These are phyloP conservation scores for Hassar affinis DNA, from an alignment of 2,113 vertebrate genomes.

Conservation along the genomic window DNA sequence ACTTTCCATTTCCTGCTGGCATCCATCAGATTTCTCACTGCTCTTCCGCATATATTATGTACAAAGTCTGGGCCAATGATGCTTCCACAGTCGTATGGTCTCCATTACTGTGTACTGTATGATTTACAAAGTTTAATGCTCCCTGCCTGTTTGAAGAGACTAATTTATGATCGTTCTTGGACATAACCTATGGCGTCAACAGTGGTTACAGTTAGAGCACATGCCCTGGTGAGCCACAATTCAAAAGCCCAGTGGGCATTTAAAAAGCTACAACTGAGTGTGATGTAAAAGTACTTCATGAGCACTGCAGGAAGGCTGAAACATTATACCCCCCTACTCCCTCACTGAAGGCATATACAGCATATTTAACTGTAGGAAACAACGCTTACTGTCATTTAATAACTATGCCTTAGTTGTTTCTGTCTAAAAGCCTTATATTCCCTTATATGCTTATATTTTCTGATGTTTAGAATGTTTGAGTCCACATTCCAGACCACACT, in stretches of 20 bases:
- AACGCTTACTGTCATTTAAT: neutral
- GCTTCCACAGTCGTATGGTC: neutral
- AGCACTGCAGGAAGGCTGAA: conserved; percentile 1
- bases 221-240: conserved; percentile 45
- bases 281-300: conserved; percentile 4
- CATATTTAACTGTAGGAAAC: neutral
- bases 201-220: conserved; percentile 34
- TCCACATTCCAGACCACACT: neutral
- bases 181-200: conserved; percentile 33
- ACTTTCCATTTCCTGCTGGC: conserved; percentile 44
- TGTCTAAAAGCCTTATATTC: conserved; percentile 10
- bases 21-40: conserved; percentile 36
- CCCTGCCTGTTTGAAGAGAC: neutral
- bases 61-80: neutral
- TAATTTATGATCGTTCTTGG: conserved; percentile 37
- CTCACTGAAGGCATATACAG: neutral
- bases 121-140: conserved; percentile 30
- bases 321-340: neutral
- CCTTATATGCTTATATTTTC: neutral
- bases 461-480: neutral
- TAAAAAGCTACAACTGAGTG: conserved; percentile 2
- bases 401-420: neutral
- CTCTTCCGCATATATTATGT: conserved; percentile 35
- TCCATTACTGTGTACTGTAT: conserved; percentile 1
- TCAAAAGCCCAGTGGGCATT: conserved; percentile 43